phyloP scores from a whole-genome alignment of 2,113 vertebrate species.

The Prionailurus viverrinus region DNA sequence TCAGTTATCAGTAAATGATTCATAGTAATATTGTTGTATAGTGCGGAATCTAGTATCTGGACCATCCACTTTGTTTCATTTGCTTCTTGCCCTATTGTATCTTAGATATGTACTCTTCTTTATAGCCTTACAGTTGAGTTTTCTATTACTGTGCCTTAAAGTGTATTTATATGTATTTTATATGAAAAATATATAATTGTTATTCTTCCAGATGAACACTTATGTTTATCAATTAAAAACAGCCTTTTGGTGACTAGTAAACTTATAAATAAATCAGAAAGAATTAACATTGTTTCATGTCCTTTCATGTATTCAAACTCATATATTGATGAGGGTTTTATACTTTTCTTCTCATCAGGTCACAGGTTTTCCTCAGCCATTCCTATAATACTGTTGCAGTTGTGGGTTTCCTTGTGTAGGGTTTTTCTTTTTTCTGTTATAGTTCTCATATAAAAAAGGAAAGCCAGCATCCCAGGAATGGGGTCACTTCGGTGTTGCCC shows the following conservation, averaged over 20 bases:
- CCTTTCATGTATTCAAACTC: background rate
- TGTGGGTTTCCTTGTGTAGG: background rate
- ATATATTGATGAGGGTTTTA: background rate
- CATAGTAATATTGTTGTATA: background rate
- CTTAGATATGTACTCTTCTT: background rate
- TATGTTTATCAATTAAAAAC: background rate
- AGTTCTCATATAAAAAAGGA: background rate
- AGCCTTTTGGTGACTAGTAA: background rate
- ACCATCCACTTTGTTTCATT: background rate
- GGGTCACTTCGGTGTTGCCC: background rate
- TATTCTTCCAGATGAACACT: background rate
- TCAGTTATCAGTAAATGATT: background rate
- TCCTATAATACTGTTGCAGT: background rate
- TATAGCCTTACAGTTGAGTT: background rate
- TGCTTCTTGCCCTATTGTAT: background rate
- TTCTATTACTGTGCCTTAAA: background rate
- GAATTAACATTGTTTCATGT: background rate
- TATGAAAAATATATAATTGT: background rate
- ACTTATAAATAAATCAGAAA: background rate
- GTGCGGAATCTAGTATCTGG: background rate
- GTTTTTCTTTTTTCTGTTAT: background rate
- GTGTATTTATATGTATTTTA: background rate
- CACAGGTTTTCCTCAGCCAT: background rate
- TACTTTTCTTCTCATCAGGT: background rate
- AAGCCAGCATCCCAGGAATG: background rate